Evolutionary conservation across 37 sponge, comb jelly and placozoan species (phyloP).

Genomic region (Theonella swinhoei): DNA sequence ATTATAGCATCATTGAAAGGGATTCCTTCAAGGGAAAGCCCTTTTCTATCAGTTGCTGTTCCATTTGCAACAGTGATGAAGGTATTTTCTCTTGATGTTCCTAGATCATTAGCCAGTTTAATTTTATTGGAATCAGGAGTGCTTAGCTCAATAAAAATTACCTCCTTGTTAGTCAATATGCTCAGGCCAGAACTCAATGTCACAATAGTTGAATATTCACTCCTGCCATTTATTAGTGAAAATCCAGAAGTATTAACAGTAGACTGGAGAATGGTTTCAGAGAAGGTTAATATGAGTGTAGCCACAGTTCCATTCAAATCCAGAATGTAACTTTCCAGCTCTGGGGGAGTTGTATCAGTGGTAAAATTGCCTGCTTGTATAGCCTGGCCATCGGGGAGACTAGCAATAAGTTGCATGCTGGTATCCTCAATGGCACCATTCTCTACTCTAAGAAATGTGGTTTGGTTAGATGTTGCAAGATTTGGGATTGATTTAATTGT

Average conservation of each 20-base stretch:
- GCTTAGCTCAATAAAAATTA: constrained; percentile 47
- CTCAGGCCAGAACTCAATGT: constrained; percentile 36
- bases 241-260: constrained; percentile 60
- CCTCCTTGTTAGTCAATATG: constrained; percentile 18
- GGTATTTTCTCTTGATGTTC: constrained; percentile 46
- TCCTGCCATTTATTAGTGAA: constrained; percentile 62
- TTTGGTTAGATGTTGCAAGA: constrained; percentile 69
- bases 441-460: constrained; percentile 66
- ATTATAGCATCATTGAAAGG: constrained; percentile 32
- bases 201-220: constrained; percentile 16
- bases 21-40: constrained; percentile 54
- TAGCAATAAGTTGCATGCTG: constrained; percentile 44
- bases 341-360: constrained; percentile 64
- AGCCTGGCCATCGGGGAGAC: constrained; percentile 34
- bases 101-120: constrained; percentile 56
- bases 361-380: constrained; percentile 53
- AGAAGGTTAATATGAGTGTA: constrained; percentile 73
- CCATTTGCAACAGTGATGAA: constrained; percentile 60
- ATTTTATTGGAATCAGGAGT: constrained; percentile 68
- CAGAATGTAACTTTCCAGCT: constrained; percentile 54
- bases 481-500: constrained; percentile 59
- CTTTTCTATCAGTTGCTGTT: constrained; percentile 65
- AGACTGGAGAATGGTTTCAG: constrained; percentile 67
- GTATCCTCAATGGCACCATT: constrained; percentile 67
- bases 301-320: constrained; percentile 63